These are phyloP conservation scores for Mormyrops boulengeri DNA, from an alignment of 2,797 vertebrate species.

Conservation along the genomic window DNA sequence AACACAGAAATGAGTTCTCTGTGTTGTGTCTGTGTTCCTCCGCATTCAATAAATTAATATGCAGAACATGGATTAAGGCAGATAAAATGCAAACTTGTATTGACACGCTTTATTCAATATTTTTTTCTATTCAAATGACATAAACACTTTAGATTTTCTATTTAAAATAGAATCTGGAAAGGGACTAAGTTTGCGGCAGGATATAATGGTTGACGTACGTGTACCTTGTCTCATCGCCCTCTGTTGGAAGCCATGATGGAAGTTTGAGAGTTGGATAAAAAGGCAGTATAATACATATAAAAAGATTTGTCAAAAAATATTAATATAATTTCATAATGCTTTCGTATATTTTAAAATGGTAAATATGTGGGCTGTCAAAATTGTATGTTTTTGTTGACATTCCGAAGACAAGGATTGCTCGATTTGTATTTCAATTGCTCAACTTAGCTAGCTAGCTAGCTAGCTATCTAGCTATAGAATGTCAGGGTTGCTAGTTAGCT, in stretches of 20 bases:
- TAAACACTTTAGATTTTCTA: fast-evolving
- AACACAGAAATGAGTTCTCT: conserved; percentile 61
- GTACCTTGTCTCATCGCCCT: conserved; percentile 75
- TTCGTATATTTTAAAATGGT: conserved; percentile 42
- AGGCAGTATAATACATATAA: conserved; percentile 61
- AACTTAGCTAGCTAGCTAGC: conserved; percentile 37
- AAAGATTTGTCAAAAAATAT: conserved; percentile 60
- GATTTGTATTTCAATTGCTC: conserved; percentile 54
- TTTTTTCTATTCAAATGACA: not conserved
- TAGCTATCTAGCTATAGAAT: conserved; percentile 28
- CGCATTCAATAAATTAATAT: conserved; percentile 37
- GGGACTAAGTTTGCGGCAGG: conserved; percentile 57
- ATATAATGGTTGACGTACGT: conserved; percentile 58
- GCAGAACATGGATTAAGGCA: not conserved
- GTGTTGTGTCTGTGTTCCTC: conserved; percentile 55
- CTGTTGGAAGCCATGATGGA: conserved; percentile 93
- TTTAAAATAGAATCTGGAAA: not conserved
- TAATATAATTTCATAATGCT: conserved; percentile 35
- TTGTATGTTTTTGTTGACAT: conserved; percentile 55
- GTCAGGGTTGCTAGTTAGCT: conserved; percentile 56
- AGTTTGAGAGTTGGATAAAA: conserved; percentile 70
- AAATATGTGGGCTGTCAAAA: conserved; percentile 69
- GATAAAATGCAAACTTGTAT: not conserved
- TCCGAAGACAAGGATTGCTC: conserved; percentile 67
- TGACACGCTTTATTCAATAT: not conserved